Conservation (phyloP, 2,888 invertebrate species). For the Erebia aethiops region DNA sequence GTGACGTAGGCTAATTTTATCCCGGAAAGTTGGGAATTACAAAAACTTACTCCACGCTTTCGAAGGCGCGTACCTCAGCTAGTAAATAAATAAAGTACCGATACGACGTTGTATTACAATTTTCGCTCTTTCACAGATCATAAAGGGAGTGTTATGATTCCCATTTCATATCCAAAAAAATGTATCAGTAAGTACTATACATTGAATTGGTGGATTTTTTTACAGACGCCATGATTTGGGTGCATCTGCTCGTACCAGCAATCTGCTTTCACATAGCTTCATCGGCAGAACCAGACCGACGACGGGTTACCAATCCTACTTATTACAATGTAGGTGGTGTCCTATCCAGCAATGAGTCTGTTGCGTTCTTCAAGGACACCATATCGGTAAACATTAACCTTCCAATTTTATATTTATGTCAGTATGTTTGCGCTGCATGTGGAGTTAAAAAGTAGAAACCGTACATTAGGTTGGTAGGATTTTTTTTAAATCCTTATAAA, state of each 20-base stretch:
- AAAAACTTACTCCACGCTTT: too few species aligned
- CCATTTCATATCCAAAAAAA: not conserved
- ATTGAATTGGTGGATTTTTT: not conserved
- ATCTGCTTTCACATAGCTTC: conserved; percentile 41
- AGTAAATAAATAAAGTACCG: too few species aligned
- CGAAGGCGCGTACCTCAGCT: too few species aligned
- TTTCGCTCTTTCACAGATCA: too few species aligned
- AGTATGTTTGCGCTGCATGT: not conserved
- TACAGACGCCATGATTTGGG: conserved; percentile 49
- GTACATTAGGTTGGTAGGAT: too few species aligned
- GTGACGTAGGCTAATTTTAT: too few species aligned
- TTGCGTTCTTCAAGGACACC: conserved; percentile 90
- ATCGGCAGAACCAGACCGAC: conserved; percentile 62
- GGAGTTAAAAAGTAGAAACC: not conserved
- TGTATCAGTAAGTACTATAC: too few species aligned
- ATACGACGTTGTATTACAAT: too few species aligned
- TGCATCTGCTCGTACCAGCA: conserved; percentile 45
- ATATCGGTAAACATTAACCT: conserved; percentile 86
- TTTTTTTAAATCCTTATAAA: too few species aligned
- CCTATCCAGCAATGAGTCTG: conserved; percentile 91
- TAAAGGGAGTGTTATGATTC: not conserved
- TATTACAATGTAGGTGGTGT: conserved; percentile 97
- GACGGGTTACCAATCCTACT: conserved; percentile 83
- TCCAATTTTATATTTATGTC: not conserved
- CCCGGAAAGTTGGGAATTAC: too few species aligned